Percentiles rank a stretch among this genome's conserved stretches.
phyloP scores from a whole-genome alignment of 2,113 vertebrate species.

The Rutilus rutilus region DNA sequence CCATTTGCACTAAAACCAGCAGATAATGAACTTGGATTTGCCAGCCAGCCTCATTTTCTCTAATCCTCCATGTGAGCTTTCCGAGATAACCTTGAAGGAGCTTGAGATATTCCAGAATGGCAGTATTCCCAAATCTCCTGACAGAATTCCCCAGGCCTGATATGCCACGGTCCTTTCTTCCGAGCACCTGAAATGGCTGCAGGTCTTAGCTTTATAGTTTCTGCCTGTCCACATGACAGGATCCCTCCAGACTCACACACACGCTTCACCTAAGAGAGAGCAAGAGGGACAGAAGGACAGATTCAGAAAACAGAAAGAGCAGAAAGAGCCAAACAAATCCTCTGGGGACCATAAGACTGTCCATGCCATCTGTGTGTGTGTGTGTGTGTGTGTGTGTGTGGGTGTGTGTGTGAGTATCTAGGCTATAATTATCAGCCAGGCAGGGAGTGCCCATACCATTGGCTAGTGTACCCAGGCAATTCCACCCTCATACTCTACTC shows the following conservation, averaged over 20 bases:
- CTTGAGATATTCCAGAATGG: constrained; percentile 26
- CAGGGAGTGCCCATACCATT: constrained; percentile 38
- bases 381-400: constrained; percentile 27
- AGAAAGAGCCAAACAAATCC: constrained; percentile 23
- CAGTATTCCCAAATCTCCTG: constrained; percentile 39
- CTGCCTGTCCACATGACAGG: constrained; percentile 30
- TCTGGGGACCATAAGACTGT: constrained; percentile 28
- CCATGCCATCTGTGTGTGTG: constrained; percentile 44
- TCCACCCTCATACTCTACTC: constrained; percentile 31
- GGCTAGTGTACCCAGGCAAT: constrained; percentile 19
- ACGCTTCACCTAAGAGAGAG: constrained; percentile 18
- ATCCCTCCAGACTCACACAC: constrained; percentile 17
- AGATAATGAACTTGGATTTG: constrained; percentile 27
- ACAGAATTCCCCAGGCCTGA: constrained; percentile 33
- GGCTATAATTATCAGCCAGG: constrained; percentile 54
- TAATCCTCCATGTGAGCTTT: constrained; percentile 17
- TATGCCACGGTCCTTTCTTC: constrained; percentile 22
- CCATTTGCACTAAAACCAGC: constrained; percentile 28
- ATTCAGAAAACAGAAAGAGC: constrained; percentile 9
- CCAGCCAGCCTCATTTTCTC: constrained; percentile 33
- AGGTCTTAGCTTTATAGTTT: constrained; percentile 33
- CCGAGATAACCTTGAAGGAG: constrained; percentile 36
- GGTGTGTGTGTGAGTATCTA: constrained; percentile 25
- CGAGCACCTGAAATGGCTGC: constrained; percentile 30
- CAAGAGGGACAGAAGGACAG: constrained; percentile 21